Percentiles rank a stretch among this genome's conserved stretches.
phyloP scores from a whole-genome alignment of 2,113 vertebrate species.

The Sinocyclocheilus rhinocerous region DNA sequence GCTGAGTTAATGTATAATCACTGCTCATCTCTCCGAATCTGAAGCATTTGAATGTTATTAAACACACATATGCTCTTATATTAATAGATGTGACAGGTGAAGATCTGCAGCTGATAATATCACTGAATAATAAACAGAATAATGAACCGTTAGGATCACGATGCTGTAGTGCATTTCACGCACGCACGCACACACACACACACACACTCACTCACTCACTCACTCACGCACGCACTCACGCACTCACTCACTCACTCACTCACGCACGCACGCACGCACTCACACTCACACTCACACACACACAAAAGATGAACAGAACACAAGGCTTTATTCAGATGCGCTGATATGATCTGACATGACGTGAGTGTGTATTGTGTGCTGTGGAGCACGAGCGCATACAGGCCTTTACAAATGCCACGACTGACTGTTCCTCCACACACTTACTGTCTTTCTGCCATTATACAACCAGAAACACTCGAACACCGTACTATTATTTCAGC shows the following conservation, averaged over 20 bases:
- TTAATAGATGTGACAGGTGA: neutral
- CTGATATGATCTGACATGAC: conserved; percentile 61
- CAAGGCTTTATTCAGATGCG: conserved; percentile 47
- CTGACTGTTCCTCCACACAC: neutral
- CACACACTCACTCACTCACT: conserved; percentile 20
- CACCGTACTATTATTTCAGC: neutral
- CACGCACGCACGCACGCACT: conserved; percentile 6
- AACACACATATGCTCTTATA: conserved; percentile 16
- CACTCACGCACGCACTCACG: conserved; percentile 7
- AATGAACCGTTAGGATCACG: neutral
- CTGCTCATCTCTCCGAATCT: neutral
- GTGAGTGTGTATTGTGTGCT: conserved; percentile 2
- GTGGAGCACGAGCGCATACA: neutral
- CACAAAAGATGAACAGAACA: neutral
- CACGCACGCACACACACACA: conserved; percentile 21
- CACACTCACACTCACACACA: neutral
- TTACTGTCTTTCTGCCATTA: neutral
- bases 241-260: conserved; percentile 17
- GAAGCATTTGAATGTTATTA: neutral
- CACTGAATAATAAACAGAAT: neutral
- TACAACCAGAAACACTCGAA: neutral
- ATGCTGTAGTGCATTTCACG: neutral
- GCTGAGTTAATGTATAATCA: neutral
- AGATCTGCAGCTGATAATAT: conserved; percentile 8
- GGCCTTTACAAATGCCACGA: conserved; percentile 16